A percentile compares a stretch with the other conserved stretches of the same genome.
These are phyloP conservation scores for Dasyurus viverrinus DNA, from an alignment of 2,113 vertebrate species.

Conservation along the genomic window DNA sequence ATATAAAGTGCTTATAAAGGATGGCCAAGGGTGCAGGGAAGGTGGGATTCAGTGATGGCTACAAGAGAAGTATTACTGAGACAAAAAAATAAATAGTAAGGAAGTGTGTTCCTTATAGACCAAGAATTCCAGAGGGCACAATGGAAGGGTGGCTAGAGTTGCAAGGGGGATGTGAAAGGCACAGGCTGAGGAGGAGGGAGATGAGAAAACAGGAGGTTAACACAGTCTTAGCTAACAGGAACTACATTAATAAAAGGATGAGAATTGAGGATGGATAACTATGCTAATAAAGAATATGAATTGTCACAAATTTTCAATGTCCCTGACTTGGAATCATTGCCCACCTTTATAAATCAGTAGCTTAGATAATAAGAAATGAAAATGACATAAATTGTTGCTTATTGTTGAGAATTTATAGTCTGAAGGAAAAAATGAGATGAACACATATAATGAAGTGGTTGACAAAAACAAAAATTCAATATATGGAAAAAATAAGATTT, in stretches of 20 bases:
- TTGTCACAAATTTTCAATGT: not conserved
- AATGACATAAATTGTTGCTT: not conserved
- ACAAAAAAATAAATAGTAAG: not conserved
- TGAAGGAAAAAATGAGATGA: not conserved
- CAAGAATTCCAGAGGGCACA: not conserved
- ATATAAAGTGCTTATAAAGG: not conserved
- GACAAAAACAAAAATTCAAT: not conserved
- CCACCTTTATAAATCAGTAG: not conserved
- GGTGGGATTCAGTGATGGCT: not conserved
- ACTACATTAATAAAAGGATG: not conserved
- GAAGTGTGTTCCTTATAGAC: not conserved
- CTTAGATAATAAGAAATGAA: not conserved
- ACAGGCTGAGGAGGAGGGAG: not conserved
- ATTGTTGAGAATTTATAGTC: not conserved
- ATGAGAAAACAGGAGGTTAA: not conserved
- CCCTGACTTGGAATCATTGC: not conserved
- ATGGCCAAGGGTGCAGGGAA: not conserved
- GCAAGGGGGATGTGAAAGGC: not conserved
- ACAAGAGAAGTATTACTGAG: not conserved
- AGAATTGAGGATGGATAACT: not conserved
- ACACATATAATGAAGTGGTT: not conserved
- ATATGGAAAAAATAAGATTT: not conserved
- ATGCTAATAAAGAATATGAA: not conserved
- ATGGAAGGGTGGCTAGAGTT: not conserved
- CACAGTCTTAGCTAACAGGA: not conserved